A percentile compares a stretch with the other conserved stretches of the same genome.
phyloP scores from a whole-genome alignment of 2,797 vertebrate genomes.

The Peromyscus aztecus region DNA sequence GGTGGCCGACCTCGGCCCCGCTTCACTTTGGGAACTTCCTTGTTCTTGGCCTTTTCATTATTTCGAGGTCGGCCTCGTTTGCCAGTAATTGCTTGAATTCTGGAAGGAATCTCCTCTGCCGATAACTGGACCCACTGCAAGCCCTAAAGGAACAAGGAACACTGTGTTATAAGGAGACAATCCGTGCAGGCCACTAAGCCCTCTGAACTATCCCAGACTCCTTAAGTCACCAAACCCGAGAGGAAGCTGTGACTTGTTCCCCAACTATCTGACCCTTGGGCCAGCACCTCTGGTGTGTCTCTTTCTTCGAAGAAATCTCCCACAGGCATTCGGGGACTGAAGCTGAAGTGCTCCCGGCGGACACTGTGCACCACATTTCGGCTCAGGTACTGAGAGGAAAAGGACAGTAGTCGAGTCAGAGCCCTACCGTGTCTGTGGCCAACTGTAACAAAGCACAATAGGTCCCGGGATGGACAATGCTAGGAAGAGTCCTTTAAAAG shows the following conservation, averaged over 20 bases:
- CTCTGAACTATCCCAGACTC: neutral
- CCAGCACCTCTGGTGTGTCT: slow-evolving; percentile 93
- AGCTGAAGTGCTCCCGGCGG: slow-evolving; percentile 97
- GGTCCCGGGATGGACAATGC: neutral
- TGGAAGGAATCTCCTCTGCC: slow-evolving; percentile 96
- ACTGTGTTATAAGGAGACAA: neutral
- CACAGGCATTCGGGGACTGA: slow-evolving; percentile 98
- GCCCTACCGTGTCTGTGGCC: neutral
- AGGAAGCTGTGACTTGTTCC: neutral
- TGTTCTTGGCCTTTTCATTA: slow-evolving; percentile 91
- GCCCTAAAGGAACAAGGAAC: slow-evolving; percentile 88
- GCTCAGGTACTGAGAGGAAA: slow-evolving; percentile 92
- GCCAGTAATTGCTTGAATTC: slow-evolving; percentile 98
- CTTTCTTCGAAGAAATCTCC: slow-evolving; percentile 98
- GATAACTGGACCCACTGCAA: slow-evolving; percentile 94
- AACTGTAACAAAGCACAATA: neutral
- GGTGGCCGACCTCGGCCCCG: slow-evolving; percentile 95
- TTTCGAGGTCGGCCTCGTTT: slow-evolving; percentile 97
- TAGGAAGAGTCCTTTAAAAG: neutral
- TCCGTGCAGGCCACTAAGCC: neutral
- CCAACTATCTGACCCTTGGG: neutral
- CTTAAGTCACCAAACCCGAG: neutral
- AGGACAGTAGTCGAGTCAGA: neutral
- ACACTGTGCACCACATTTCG: slow-evolving; percentile 93
- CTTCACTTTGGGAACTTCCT: slow-evolving; percentile 86